phyloP scores from a whole-genome alignment of 2,888 invertebrate genomes.

The Coleophora flavipennella region DNA sequence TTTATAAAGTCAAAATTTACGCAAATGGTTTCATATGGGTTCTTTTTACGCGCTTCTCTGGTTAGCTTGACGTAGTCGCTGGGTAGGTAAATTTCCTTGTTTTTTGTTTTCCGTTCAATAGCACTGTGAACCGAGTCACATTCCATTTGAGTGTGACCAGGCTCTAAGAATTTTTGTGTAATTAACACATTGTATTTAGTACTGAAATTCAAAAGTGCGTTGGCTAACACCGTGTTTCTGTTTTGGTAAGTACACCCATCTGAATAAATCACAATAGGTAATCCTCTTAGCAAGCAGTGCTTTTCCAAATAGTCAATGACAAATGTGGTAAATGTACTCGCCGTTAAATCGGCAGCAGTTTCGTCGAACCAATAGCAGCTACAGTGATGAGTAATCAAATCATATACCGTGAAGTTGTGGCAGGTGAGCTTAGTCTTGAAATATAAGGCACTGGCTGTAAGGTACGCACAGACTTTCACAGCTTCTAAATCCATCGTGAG shows the following conservation, averaged over 20 bases:
- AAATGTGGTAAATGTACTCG: conserved; percentile 2
- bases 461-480: conserved; percentile 8
- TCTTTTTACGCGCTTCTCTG: no score
- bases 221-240: neutral
- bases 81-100: no score
- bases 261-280: conserved; percentile 1
- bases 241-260: conserved; percentile 5
- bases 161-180: no score
- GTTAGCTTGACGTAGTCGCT: no score
- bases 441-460: conserved; percentile 2
- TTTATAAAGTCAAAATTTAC: no score
- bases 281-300: neutral
- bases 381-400: neutral
- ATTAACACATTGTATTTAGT: no score
- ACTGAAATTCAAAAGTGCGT: no score
- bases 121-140: no score
- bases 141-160: no score
- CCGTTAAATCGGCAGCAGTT: conserved; percentile 1
- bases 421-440: conserved; percentile 4
- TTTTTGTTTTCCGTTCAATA: no score
- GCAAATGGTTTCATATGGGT: no score
- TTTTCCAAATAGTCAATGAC: neutral
- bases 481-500: conserved; percentile 12
- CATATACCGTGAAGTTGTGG: conserved; percentile 2
- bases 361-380: neutral